Percentiles rank a stretch among this genome's conserved stretches.
phyloP scores from a whole-genome alignment of 2,888 invertebrate species.

The Sinodicranocentrus sp. region DNA sequence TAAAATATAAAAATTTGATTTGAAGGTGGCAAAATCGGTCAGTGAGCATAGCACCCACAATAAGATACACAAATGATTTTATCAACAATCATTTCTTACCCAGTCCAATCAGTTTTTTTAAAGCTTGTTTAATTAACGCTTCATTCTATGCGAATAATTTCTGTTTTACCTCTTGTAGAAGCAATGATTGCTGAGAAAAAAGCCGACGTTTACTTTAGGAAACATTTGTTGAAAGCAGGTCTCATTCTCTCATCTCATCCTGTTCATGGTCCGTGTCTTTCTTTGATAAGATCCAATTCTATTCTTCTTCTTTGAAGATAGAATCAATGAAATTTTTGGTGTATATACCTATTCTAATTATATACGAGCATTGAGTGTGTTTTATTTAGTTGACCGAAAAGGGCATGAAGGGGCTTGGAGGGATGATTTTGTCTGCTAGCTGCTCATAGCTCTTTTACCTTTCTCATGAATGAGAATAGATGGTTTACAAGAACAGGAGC shows the following conservation, averaged over 20 bases:
- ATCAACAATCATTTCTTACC: background rate
- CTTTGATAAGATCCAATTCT: background rate
- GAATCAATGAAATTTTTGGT: conserved; percentile 1
- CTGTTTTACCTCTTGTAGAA: background rate
- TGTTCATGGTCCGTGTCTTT: conserved; percentile 24
- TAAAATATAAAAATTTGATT: background rate
- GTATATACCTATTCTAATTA: background rate
- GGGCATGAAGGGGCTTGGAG: background rate
- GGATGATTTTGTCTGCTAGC: background rate
- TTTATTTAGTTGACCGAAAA: background rate
- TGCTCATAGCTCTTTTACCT: background rate
- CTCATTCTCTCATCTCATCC: conserved; percentile 5
- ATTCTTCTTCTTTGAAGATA: background rate
- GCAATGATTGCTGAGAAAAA: background rate
- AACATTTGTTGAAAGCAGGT: background rate
- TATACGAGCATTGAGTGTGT: background rate
- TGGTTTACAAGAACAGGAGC: no score
- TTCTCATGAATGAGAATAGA: background rate
- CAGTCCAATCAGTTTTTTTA: background rate
- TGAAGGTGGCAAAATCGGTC: background rate
- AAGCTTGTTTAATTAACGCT: background rate
- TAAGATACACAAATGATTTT: background rate
- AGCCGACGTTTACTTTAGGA: background rate
- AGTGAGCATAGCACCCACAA: background rate
- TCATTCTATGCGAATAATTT: background rate